These are phyloP conservation scores for Habrosyne pyritoides DNA, from an alignment of 2,888 invertebrate genomes.

Conservation along the genomic window DNA sequence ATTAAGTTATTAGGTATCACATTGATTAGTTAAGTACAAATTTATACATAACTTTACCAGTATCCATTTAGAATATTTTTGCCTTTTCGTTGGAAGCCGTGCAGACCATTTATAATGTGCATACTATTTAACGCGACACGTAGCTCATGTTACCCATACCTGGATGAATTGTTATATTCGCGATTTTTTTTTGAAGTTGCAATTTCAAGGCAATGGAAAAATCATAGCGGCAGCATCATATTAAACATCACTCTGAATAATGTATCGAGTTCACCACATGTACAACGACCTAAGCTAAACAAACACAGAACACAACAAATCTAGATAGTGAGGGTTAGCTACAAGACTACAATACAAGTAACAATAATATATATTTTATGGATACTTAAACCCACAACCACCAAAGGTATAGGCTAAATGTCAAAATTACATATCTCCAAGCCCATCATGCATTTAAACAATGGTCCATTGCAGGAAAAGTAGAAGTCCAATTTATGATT, in stretches of 20 bases:
- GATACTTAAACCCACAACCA: not conserved
- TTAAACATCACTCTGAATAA: not conserved
- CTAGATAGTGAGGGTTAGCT: slow-evolving; percentile 9
- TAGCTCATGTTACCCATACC: not conserved
- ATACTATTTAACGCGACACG: too few relatives aligned
- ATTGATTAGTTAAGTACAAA: not conserved
- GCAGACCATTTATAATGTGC: not conserved
- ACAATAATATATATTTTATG: not conserved
- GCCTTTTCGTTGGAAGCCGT: not conserved
- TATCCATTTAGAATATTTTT: not conserved
- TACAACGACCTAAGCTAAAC: slow-evolving; percentile 25
- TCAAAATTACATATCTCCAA: not conserved
- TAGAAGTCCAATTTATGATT: not conserved
- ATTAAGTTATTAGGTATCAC: not conserved
- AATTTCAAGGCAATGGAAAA: not conserved
- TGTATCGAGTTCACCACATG: not conserved
- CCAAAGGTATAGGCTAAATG: not conserved
- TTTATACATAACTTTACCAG: not conserved
- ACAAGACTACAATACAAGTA: not conserved
- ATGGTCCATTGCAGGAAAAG: not conserved
- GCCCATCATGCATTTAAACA: not conserved
- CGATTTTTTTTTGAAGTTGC: not conserved
- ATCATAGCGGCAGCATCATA: not conserved
- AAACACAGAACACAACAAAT: slow-evolving; percentile 21
- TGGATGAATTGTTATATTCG: not conserved